phyloP scores from a whole-genome alignment of 2,888 invertebrate genomes.

The Charanyca ferruginea region DNA sequence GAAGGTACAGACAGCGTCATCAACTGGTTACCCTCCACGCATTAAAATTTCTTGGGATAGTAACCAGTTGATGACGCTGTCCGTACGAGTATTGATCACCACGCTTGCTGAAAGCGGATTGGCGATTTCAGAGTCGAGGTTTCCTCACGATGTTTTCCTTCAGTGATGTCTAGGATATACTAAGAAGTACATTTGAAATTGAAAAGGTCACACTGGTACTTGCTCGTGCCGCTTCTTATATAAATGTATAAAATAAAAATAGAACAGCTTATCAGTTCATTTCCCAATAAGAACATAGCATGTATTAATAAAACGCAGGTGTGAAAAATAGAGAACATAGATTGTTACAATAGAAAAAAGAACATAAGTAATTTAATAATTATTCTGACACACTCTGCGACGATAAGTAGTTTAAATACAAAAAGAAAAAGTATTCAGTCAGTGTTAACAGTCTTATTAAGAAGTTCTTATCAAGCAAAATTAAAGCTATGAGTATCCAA shows the following conservation, averaged over 20 bases:
- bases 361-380: neutral
- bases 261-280: neutral
- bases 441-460: conserved; percentile 3
- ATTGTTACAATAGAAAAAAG: conserved; percentile 18
- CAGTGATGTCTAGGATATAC: too few relatives aligned
- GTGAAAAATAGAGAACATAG: conserved; percentile 11
- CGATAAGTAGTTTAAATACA: conserved; percentile 20
- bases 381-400: conserved; percentile 1
- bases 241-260: neutral
- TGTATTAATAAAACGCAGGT: conserved; percentile 17
- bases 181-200: too few relatives aligned
- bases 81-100: too few relatives aligned
- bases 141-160: too few relatives aligned
- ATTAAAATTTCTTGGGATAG: too few relatives aligned
- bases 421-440: conserved; percentile 11
- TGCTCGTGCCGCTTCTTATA: too few relatives aligned
- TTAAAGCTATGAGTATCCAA: neutral
- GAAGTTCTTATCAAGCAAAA: neutral
- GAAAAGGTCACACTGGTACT: too few relatives aligned
- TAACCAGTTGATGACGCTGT: too few relatives aligned
- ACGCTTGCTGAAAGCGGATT: too few relatives aligned
- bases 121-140: too few relatives aligned
- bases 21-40: too few relatives aligned
- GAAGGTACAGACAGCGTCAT: too few relatives aligned
- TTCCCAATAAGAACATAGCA: neutral